Conservation (phyloP, 1,140 invertebrate species). For the Drosophila willistoni region DNA sequence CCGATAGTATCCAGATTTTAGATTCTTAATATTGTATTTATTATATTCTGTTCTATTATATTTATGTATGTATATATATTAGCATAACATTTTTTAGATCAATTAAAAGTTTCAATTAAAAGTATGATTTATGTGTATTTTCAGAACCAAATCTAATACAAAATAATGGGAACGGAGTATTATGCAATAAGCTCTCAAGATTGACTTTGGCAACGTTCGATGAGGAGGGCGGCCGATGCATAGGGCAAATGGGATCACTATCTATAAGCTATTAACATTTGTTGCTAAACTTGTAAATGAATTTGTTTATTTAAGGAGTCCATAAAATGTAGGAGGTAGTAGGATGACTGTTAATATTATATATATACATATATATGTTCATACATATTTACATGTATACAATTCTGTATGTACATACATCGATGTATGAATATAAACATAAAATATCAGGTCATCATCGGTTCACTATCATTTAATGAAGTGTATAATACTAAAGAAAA, state of each 20-base stretch:
- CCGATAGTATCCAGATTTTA: too few relatives aligned
- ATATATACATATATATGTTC: slow-evolving; percentile 21
- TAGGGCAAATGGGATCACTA: slow-evolving; percentile 90
- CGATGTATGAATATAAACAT: slow-evolving; percentile 1
- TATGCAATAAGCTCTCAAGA: slow-evolving; percentile 94
- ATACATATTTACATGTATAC: not conserved
- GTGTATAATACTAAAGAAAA: slow-evolving; percentile 6
- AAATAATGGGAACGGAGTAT: slow-evolving; percentile 82
- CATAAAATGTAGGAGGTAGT: slow-evolving; percentile 39
- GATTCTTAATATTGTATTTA: too few relatives aligned
- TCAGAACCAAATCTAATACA: slow-evolving; percentile 83
- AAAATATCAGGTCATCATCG: not conserved
- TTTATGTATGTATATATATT: too few relatives aligned
- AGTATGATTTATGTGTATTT: slow-evolving; percentile 26
- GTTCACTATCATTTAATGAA: slow-evolving; percentile 14
- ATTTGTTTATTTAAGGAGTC: slow-evolving; percentile 57
- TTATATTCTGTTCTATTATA: too few relatives aligned
- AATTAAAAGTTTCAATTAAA: not conserved
- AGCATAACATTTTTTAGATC: too few relatives aligned
- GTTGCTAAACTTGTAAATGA: slow-evolving; percentile 60
- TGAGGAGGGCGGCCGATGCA: slow-evolving; percentile 91
- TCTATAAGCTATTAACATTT: slow-evolving; percentile 86
- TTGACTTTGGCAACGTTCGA: slow-evolving; percentile 95
- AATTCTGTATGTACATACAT: too few relatives aligned
- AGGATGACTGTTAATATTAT: slow-evolving; percentile 51